Conservation (phyloP, 1,140 invertebrate genomes). For the Neodiprion pinetum region DNA sequence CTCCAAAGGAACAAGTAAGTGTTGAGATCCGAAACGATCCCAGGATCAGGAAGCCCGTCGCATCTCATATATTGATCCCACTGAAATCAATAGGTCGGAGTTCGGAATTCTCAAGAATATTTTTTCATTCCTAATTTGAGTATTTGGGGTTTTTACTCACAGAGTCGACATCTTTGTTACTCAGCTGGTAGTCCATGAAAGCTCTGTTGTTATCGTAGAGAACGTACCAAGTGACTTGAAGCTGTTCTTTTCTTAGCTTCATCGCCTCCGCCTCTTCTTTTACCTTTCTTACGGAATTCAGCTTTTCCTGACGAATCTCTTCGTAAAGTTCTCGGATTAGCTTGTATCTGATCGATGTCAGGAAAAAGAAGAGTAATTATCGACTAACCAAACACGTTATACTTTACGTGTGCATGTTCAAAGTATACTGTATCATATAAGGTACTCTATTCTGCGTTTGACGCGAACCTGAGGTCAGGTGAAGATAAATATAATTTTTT, state of each 20-base stretch:
- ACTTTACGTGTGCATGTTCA: too few relatives aligned
- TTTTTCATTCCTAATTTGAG: neutral
- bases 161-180: conserved; percentile 36
- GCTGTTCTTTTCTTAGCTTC: conserved; percentile 33
- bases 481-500: too few relatives aligned
- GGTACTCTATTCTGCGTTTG: too few relatives aligned
- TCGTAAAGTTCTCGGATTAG: conserved; percentile 47
- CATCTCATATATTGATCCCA: conserved; percentile 70
- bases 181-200: conserved; percentile 31
- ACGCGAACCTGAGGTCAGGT: too few relatives aligned
- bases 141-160: conserved; percentile 29
- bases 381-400: too few relatives aligned
- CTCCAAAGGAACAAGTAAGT: conserved; percentile 70
- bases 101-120: neutral
- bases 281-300: conserved; percentile 30
- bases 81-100: conserved; percentile 42
- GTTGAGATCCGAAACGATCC: conserved; percentile 64
- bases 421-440: too few relatives aligned
- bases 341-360: neutral
- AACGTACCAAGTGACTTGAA: conserved; percentile 30
- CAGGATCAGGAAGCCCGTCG: conserved; percentile 69
- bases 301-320: conserved; percentile 44
- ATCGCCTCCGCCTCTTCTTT: conserved; percentile 35
- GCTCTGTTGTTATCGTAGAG: conserved; percentile 31
- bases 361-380: neutral